Conservation (phyloP, 2,113 vertebrate species). For the Sardina pilchardus region DNA sequence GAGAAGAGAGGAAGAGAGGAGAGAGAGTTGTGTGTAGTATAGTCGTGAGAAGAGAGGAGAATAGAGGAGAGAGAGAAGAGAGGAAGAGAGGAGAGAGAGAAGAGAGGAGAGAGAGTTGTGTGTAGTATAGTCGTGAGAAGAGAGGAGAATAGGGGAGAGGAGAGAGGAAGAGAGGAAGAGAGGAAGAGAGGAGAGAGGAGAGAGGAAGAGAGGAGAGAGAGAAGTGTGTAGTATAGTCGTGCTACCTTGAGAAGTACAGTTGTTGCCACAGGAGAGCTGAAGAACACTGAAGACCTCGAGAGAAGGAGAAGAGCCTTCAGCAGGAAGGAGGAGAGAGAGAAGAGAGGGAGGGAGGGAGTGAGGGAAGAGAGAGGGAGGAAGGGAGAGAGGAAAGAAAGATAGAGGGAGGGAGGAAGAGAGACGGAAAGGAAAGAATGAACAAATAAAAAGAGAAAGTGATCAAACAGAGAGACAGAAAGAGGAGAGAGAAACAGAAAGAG, state of each 20-base stretch:
- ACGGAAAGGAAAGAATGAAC: not conserved
- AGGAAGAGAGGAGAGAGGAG: conserved; percentile 27
- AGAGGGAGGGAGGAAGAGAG: conserved; percentile 16
- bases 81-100: conserved; percentile 61
- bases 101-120: too few relatives aligned
- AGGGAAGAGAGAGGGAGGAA: conserved; percentile 27
- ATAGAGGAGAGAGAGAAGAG: not conserved
- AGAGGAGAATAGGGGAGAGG: not conserved
- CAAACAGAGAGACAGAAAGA: not conserved
- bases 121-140: too few relatives aligned
- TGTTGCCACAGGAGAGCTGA: conserved; percentile 97
- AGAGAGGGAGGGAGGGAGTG: conserved; percentile 46
- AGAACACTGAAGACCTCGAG: conserved; percentile 99
- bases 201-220: conserved; percentile 31
- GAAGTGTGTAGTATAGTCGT: not conserved
- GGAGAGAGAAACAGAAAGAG: not conserved
- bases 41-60: conserved; percentile 21
- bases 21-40: too few relatives aligned
- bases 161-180: conserved; percentile 24
- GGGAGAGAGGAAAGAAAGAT: conserved; percentile 30
- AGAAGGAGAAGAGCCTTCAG: conserved; percentile 97
- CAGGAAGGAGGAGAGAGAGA: conserved; percentile 55
- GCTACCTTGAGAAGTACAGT: conserved; percentile 99
- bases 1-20: not conserved
- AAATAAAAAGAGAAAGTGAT: not conserved